phyloP scores from a whole-genome alignment of 2,797 vertebrate species.

The Dendrocincla tyrannina region DNA sequence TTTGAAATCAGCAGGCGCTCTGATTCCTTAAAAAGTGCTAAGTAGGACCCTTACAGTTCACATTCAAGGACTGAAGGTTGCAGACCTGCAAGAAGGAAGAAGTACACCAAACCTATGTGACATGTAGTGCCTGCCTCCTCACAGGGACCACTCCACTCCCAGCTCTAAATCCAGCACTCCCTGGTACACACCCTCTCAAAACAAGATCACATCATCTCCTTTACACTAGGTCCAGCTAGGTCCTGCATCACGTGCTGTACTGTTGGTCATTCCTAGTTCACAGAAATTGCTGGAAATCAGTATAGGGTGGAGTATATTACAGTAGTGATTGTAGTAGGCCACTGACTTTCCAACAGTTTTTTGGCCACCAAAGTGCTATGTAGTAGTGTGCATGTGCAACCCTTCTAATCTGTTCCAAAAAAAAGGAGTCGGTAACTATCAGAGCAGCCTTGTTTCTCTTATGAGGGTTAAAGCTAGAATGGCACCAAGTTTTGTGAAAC shows the following conservation, averaged over 20 bases:
- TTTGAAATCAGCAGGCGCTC: background rate
- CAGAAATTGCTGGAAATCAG: background rate
- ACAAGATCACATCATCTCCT: background rate
- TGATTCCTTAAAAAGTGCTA: background rate
- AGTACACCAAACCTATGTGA: background rate
- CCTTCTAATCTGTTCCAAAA: background rate
- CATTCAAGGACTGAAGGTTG: background rate
- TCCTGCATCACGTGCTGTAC: rapidly evolving
- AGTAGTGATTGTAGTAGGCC: background rate
- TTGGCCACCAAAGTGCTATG: background rate
- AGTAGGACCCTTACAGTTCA: background rate
- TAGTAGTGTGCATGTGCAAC: background rate
- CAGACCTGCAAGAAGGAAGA: background rate
- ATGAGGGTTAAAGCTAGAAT: background rate
- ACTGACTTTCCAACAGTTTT: background rate
- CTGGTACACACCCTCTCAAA: background rate
- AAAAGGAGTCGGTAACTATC: background rate
- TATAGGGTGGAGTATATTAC: background rate
- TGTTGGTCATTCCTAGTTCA: background rate
- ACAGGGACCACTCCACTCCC: background rate
- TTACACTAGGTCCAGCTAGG: background rate
- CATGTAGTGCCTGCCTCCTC: rapidly evolving
- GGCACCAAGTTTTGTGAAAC: background rate
- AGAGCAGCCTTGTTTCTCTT: background rate
- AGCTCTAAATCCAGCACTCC: background rate